Evolutionary conservation across 2,797 vertebrate species (phyloP), one percentile per base, ranked within the genome.

Genomic region (Bradypus variegatus): DNA sequence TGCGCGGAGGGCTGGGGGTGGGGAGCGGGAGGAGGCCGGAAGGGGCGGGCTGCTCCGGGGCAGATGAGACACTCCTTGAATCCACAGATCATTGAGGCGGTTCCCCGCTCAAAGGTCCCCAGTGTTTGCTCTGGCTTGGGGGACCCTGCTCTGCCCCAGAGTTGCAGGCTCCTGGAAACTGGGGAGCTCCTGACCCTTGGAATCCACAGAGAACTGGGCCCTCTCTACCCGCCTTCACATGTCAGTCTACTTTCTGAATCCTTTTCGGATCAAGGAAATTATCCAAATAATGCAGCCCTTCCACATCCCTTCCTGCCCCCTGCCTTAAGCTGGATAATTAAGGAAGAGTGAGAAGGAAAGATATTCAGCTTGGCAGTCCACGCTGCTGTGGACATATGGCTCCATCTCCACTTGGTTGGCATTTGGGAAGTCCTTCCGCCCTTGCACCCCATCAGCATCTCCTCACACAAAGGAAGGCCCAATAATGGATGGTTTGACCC

Each of bases 51-150:
- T 29, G 16, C 62, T 72, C 45, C 21, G 45, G 48, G 77, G 91
- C 85, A 94, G 93, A 96, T 92, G 92, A 90, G 94, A 88, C 92
- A 88, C 94, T 96, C 94, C 95, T 96, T 93, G 92, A 94, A 95
- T 95, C 93, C 93, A 88, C 90, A 96, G 93, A 92, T 94, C 95
- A 89, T 85, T 91, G 86, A 93, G 94, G 76, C 18, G 19, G 86
- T 53, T 91, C 86, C 89, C 91, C 91, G 93, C 96, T 96, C 96
- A 95, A 96, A 93, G 92, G 93, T 90, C 88, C 87, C 29, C 8
- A 6, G 45, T 76, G 82, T 94, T 94, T 87, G 85, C 80, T 86
- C 38, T 87, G 53, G n/a, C 67, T 55, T 48, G 23, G 90, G 92
- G 88, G 29, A 82, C 81, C 89, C 76, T 79, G 55, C 92, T 95